Base-by-base conservation (phyloP, 2,888 invertebrate species). In the Plebejus melissa region DNA sequence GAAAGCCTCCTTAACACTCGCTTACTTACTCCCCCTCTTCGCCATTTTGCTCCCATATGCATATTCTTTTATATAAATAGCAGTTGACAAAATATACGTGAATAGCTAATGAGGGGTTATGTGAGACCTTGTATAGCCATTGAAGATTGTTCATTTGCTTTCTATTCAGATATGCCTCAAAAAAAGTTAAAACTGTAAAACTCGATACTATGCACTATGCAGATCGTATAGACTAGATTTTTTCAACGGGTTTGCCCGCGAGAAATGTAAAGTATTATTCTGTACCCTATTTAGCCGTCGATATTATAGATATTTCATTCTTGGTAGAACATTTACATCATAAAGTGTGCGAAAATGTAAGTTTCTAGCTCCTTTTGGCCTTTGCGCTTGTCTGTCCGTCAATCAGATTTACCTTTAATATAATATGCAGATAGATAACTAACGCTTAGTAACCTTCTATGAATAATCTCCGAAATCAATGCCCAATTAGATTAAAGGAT, bases 1-100 rank as follows among this genome's bases (percentile, higher is more conserved):
- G 65, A 65, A 65, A 65, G 65, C 65, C 65, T 32, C 65, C 65
- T 65, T 65, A 65, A 65, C 60, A 65, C 65, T 65, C 65, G 32
- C 65, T 32, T 16, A 60, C 60, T 60, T 28, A 60, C 28, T 65
- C 32, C 65, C 65, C 32, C 65, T 65, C 13, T 36, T 36, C 28
- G 32, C 28, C 11, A 60, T 60, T 60, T 60, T 65, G 11, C 7
- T 28, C 32, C 28, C 60, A 54, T 54, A 46, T 28, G 9, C 11
- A 60, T 60, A 22, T 32, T 28, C 60, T 60, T 65, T 32, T 36
- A 65, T 32, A 16, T 65, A 65, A 65, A 65, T 65, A 65, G 32
- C 65, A 58, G 65, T 32, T 65, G 32, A 65, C 32, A 65, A 65
- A 13, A 65, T 65, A 65, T 32, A 13, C 32, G 65, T 65, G 65